A percentile compares a stretch with the other conserved stretches of the same genome.
These are phyloP conservation scores for Ophion ventricosus DNA, from an alignment of 2,888 invertebrate species.

Conservation along the genomic window DNA sequence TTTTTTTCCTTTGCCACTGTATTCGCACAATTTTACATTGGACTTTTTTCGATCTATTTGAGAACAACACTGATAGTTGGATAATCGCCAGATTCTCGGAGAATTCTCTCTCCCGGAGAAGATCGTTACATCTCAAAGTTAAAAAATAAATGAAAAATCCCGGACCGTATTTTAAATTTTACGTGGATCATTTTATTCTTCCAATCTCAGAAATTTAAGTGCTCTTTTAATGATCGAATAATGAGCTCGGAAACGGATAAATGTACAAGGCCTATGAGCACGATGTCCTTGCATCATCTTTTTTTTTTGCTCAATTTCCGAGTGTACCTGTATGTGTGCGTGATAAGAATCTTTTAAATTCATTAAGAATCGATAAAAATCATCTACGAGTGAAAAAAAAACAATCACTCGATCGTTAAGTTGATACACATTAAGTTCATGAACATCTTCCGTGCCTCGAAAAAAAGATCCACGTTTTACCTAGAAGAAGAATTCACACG, in stretches of 20 bases:
- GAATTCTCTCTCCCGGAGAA: not conserved
- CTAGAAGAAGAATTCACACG: not conserved
- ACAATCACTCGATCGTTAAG: constrained; percentile 4
- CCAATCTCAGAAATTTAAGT: constrained; percentile 11
- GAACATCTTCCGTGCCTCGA: not conserved
- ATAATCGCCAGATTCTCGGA: not conserved
- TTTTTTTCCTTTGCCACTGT: too few relatives aligned
- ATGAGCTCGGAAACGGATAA: constrained; percentile 8
- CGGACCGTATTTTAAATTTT: not conserved
- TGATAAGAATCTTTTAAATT: not conserved
- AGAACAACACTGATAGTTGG: not conserved
- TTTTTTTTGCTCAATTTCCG: not conserved
- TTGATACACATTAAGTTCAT: not conserved
- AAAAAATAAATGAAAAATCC: not conserved
- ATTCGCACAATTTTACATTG: too few relatives aligned
- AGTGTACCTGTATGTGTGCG: not conserved
- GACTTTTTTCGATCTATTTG: not conserved
- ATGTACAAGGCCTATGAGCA: not conserved
- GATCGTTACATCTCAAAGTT: not conserved
- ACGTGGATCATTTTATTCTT: not conserved
- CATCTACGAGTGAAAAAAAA: constrained; percentile 12
- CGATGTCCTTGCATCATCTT: constrained; percentile 28
- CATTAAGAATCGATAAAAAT: constrained; percentile 28
- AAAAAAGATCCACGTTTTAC: not conserved
- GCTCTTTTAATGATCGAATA: constrained; percentile 17